Base-by-base conservation (phyloP, 1,140 invertebrate genomes). In the Caenorhabditis briggsae region DNA sequence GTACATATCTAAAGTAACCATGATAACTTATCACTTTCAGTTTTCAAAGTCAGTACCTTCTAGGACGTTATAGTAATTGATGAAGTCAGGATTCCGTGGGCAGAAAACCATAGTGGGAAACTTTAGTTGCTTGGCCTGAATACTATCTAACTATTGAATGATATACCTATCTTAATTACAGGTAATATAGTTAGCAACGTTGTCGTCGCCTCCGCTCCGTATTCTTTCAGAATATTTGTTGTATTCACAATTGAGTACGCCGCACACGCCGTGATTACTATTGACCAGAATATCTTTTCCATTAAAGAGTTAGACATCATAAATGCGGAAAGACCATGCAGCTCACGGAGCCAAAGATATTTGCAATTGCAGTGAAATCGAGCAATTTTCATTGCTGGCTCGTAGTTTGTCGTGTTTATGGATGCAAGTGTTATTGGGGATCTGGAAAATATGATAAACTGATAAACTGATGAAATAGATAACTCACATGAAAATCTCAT, bases 231-330 rank as follows among this genome's bases (percentile, higher is more conserved):
- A 41, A 86, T 86, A 6, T 55, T 11, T n/a, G 78, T 33, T 11
- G 85, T 82, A 23, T 82, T 82, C 7, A n/a, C 41, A 33, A 86
- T 86, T 5, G 85, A 86, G 18, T 16, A 58, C 6, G n/a, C 70
- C 9, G 85, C 74, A n/a, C 64, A 56, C 7, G 46, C 33, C 20
- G 43, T 56, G n/a, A 86, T 86, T 9, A 86, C 56, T 12, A 59
- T 41, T 7, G 43, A 55, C 85, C 85, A 86, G 56, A 58, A 82
- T n/a, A 83, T 58, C 25, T 86, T 86, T 56, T 58, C 23, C 11
- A 82, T 48, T 16, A 86, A 25, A 14, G 85, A 86, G 25, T 86
- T 86, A 11, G 70, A 82, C 85, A 86, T 86, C 85, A 86, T 86
- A 41, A 86, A 58, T 18, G 85, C 78, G 2, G 85, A 56, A 0